phyloP scores from a whole-genome alignment of 2,113 vertebrate species.

The Alaudala cheleensis region DNA sequence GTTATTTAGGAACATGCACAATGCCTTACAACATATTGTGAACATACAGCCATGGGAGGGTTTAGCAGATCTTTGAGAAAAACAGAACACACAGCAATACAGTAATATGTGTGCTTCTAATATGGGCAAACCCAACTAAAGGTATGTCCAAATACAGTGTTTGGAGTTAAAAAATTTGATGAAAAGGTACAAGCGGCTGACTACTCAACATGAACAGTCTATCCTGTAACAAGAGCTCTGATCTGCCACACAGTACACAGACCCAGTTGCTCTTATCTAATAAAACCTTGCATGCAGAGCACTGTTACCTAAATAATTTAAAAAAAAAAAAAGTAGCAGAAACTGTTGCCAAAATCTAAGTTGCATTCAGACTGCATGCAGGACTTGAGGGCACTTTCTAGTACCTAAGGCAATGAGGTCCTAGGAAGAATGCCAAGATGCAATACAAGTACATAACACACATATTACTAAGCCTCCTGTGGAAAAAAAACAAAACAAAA shows the following conservation, averaged over 20 bases:
- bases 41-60: accelerated
- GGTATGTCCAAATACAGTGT: not conserved
- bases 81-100: not conserved
- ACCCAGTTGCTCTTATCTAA: not conserved
- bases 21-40: not conserved
- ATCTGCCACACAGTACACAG: not conserved
- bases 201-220: not conserved
- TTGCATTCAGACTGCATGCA: not conserved
- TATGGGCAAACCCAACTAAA: not conserved
- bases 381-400: not conserved
- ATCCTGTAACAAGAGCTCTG: not conserved
- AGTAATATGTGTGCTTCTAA: not conserved
- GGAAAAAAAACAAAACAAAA: too few species aligned
- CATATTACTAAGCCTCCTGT: accelerated
- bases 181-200: not conserved
- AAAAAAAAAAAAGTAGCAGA: not conserved
- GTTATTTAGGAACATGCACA: not conserved
- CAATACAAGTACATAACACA: not conserved
- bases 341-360: not conserved
- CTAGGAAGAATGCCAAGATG: not conserved
- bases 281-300: not conserved
- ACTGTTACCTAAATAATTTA: not conserved
- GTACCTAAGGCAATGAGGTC: not conserved
- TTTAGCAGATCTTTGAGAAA: not conserved
- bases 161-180: not conserved